Conservation (phyloP, 1,140 invertebrate genomes). For the Cyclina sinensis region DNA sequence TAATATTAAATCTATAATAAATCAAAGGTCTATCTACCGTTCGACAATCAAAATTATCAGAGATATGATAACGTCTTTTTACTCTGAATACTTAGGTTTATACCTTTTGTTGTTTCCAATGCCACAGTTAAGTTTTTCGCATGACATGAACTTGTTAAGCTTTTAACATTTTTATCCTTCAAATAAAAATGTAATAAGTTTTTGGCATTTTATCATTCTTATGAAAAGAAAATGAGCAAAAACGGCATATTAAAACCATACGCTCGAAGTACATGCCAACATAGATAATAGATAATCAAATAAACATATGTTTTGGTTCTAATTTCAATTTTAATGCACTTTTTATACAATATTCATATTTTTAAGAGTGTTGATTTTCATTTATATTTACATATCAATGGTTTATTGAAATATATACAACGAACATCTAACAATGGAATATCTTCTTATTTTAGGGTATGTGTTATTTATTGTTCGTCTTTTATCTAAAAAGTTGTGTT, state of each 20-base stretch:
- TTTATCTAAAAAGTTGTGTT: slow-evolving; percentile 4
- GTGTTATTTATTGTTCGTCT: background rate
- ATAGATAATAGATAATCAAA: no score
- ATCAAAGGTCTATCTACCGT: background rate
- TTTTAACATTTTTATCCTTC: slow-evolving; percentile 1
- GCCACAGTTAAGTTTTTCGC: background rate
- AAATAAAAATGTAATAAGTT: no score
- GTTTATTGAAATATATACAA: no score
- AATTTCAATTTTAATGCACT: no score
- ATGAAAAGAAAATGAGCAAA: no score
- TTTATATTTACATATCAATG: no score
- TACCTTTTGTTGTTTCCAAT: background rate
- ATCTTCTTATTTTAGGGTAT: background rate
- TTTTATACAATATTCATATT: no score
- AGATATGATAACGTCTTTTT: background rate
- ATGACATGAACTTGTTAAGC: background rate
- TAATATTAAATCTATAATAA: background rate
- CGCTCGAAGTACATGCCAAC: no score
- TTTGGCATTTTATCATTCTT: no score
- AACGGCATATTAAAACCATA: no score
- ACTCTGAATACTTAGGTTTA: background rate
- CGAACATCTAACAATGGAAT: background rate
- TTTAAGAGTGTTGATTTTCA: no score
- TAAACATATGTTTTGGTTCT: no score
- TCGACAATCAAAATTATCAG: background rate